Base-by-base conservation (phyloP, 1,140 invertebrate genomes). In the Drosophila dunni region DNA sequence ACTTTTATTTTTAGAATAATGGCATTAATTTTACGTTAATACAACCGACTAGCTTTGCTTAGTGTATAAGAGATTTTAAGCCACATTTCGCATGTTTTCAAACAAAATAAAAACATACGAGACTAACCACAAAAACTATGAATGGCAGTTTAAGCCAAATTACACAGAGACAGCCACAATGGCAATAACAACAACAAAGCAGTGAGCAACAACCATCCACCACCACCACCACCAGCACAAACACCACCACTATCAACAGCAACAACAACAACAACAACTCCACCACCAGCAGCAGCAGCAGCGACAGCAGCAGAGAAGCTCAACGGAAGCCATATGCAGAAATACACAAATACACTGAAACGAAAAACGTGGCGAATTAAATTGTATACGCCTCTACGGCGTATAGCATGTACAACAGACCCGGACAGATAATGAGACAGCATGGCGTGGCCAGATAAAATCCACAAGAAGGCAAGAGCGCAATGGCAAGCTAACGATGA, bases 81-180 rank as follows among this genome's bases (percentile, higher is more conserved):
- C 67, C 69, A 81, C 71, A 78, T 79, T 75, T 81, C 20, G 57
- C 65, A 67, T 69, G 72, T 74, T 78, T 79, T 67, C 64, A 38
- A 66, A 77, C 51, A 75, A 83, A 84, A 65, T 65, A 60, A 60
- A 40, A 76, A 64, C 57, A 57, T 68, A 29, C 20, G 54, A 76
- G 17, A 62, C 75, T 78, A 75, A 78, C 88, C 81, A 69, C 86
- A 83, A 86, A 80, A 90, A 88, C 86, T 82, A 81, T 90, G 86
- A 90, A 90, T 86, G 86, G 74, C 86, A 88, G 80, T 88, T 91
- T 91, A 88, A 81, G 78, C 88, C 83, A 91, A 91, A 91, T 91
- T 91, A 91, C 75, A 91, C 70, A 88, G 66, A 83, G 88, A 71
- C 76, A 78, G 68, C 83, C 65, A 78, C 71, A 78, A 72, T 64